These are phyloP conservation scores for Mormyrops attenuatus DNA, from an alignment of 2,797 vertebrate genomes.

Conservation along the genomic window DNA sequence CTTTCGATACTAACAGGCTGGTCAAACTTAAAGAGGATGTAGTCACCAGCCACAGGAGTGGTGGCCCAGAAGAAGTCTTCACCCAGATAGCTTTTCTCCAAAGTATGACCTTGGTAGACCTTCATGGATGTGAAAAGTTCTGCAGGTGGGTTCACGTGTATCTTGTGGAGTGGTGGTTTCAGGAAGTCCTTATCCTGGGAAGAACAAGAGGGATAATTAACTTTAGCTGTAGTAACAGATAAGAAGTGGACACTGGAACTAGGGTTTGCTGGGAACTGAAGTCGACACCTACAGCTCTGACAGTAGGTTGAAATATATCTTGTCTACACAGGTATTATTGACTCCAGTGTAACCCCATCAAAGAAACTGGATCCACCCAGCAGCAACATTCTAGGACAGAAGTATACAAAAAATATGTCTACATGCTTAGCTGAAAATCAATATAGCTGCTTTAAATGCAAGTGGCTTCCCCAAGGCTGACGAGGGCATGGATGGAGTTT, in stretches of 20 bases:
- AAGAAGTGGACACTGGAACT: not conserved
- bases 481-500: not conserved
- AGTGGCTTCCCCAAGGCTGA: not conserved
- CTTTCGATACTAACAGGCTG: constrained; percentile 87
- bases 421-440: not conserved
- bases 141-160: constrained; percentile 92
- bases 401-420: not conserved
- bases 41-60: constrained; percentile 83
- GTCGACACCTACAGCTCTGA: not conserved
- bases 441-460: not conserved
- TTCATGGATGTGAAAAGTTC: constrained; percentile 95
- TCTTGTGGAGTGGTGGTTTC: constrained; percentile 92
- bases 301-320: not conserved
- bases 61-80: constrained; percentile 98
- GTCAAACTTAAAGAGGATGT: constrained; percentile 92
- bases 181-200: constrained; percentile 93
- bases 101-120: constrained; percentile 91
- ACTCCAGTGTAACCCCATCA: not conserved
- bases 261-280: not conserved
- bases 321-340: not conserved
- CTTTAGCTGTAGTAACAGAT: not conserved
- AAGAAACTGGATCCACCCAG: not conserved
- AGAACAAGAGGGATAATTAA: constrained; percentile 25
- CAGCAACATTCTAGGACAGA: not conserved
- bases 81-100: constrained; percentile 91